These are phyloP conservation scores for Poeciliopsis paucimaculata DNA, from an alignment of 2,797 vertebrate species.

Conservation along the genomic window DNA sequence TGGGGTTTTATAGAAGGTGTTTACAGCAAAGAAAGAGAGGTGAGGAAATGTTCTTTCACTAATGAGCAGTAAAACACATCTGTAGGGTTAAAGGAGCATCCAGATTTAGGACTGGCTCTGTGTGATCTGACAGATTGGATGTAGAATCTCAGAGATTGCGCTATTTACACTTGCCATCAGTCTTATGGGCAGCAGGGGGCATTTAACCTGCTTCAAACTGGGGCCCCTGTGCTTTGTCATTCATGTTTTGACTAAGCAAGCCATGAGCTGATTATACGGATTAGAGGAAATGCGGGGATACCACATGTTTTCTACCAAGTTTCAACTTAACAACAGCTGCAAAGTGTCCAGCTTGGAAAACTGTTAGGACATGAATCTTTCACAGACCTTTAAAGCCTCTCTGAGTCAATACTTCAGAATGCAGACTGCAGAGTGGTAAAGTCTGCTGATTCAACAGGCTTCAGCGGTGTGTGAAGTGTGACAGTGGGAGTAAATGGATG, in stretches of 20 bases:
- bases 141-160: constrained; percentile 20
- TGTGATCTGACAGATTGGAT: constrained; percentile 30
- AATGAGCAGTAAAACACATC: neutral
- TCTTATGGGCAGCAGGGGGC: constrained; percentile 35
- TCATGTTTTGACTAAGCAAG: constrained; percentile 71
- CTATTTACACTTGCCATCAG: constrained; percentile 53
- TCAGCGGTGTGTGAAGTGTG: constrained; percentile 48
- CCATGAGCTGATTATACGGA: constrained; percentile 76
- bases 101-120: constrained; percentile 1
- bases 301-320: constrained; percentile 61
- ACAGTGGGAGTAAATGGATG: constrained; percentile 52
- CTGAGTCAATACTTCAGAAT: constrained; percentile 31
- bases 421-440: constrained; percentile 21
- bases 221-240: constrained; percentile 70
- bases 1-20: neutral
- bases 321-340: constrained; percentile 66
- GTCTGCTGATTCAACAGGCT: constrained; percentile 33
- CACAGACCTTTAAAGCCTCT: constrained; percentile 23
- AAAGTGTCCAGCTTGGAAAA: constrained; percentile 49
- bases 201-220: constrained; percentile 51
- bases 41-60: neutral
- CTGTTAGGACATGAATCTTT: constrained; percentile 41
- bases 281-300: constrained; percentile 68
- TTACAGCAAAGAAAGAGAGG: neutral
- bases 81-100: constrained; percentile 7